Base-by-base conservation (phyloP, 2,113 vertebrate species). In the Noctilio leporinus region DNA sequence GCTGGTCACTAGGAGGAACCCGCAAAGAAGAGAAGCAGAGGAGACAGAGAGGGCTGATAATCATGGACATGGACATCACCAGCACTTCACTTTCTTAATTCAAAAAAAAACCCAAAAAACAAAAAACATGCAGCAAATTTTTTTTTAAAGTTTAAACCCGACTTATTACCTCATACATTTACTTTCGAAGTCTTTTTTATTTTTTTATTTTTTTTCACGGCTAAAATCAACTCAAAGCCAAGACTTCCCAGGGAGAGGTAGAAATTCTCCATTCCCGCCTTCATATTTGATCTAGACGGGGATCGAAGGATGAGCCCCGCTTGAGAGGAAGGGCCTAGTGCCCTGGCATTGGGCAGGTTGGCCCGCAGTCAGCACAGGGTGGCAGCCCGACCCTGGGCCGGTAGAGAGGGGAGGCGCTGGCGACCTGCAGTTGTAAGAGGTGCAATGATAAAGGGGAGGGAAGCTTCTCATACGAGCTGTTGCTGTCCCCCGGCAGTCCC, bases 401-500 rank as follows among this genome's bases (percentile, higher is more conserved):
- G 17, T 10, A 19, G 33, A 53, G 12, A 64, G 12, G 16, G 1
- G 1, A 43, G 47, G 40, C 1, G 0, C 16, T 24, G 12, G 0
- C 10, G 40, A 33, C 86, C 53, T 76, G 10, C 40, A 65, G 5
- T n/a, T 33, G 4, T 35, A 67, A 83, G 91, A 35, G 38, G 11
- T 0, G 14, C 0, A 1, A 9, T 4, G 14, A 16, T 24, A 35
- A 73, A 40, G 16, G 43, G 73, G 40, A 3, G 1, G 49, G 57
- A 78, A 20, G 22, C 92, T 76, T 78, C 62, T 17, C 59, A 53
- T 14, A 11, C 65, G 38, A 3, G 10, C 45, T 80, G 11, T 93
- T 91, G 47, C 93, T 96, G 0, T 28, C 1, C 22, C n/a, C n/a
- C n/a, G n/a, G 2, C 93, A 99, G 98, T 98, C 98, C 7, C 96